Conservation (phyloP, 2,113 vertebrate species). For the Malurus cyaneus region DNA sequence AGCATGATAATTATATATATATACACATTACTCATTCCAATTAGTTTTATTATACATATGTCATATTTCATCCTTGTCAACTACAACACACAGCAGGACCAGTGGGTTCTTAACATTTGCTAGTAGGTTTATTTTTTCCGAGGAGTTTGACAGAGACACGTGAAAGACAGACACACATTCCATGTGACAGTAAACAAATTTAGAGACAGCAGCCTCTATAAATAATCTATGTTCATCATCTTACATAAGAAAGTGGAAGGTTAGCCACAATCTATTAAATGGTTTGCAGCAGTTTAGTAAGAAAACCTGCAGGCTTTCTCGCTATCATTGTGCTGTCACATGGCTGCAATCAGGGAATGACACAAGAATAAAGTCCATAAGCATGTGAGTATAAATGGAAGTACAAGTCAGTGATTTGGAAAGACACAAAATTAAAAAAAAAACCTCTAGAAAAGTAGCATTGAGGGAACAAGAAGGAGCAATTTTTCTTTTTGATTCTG, state of each 20-base stretch:
- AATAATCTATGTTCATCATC: slow-evolving; percentile 45
- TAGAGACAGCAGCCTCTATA: slow-evolving; percentile 36
- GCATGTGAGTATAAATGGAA: slow-evolving; percentile 30
- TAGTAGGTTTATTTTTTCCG: not conserved
- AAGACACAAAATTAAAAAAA: not conserved
- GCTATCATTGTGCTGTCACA: not conserved
- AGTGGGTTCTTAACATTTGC: slow-evolving; percentile 4
- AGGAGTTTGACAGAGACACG: slow-evolving; percentile 23
- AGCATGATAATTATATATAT: not conserved
- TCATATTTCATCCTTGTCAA: slow-evolving; percentile 38
- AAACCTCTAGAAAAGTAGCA: not conserved
- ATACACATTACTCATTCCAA: slow-evolving; percentile 15
- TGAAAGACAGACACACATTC: slow-evolving; percentile 6
- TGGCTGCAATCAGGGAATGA: not conserved
- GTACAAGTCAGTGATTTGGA: slow-evolving; percentile 21
- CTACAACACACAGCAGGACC: not conserved
- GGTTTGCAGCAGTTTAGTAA: slow-evolving; percentile 46
- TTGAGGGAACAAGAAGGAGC: not conserved
- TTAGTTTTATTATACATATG: slow-evolving; percentile 3
- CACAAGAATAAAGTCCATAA: slow-evolving; percentile 27
- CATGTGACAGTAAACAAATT: slow-evolving; percentile 53
- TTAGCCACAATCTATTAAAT: slow-evolving; percentile 32
- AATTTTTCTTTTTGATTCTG: not conserved
- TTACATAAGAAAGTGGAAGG: slow-evolving; percentile 55
- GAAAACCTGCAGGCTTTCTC: slow-evolving; percentile 53